A percentile compares a stretch with the other conserved stretches of the same genome.
These are phyloP conservation scores for Dendroctonus valens DNA, from an alignment of 1,140 invertebrate species.

Conservation along the genomic window DNA sequence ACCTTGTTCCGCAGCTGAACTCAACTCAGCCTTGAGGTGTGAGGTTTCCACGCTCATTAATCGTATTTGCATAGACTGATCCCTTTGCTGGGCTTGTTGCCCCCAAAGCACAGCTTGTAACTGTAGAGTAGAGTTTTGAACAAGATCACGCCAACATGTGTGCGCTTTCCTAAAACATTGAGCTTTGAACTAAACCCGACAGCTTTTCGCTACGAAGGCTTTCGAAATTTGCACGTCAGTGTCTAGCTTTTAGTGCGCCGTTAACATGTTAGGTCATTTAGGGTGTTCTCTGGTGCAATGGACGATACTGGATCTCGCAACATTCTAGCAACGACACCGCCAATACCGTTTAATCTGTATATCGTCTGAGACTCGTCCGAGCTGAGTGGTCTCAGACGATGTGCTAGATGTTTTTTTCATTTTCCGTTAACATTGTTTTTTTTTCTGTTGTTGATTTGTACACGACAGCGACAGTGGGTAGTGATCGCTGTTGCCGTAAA, in stretches of 20 bases:
- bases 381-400: not conserved
- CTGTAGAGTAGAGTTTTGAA: too few species aligned
- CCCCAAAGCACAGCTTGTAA: too few species aligned
- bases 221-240: constrained; percentile 20
- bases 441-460: not conserved
- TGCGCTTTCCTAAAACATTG: not conserved
- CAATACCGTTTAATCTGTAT: constrained; percentile 14
- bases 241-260: constrained; percentile 11
- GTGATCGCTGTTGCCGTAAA: constrained; percentile 15
- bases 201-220: constrained; percentile 9
- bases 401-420: not conserved
- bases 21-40: too few species aligned
- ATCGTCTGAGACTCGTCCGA: constrained; percentile 23
- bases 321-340: constrained; percentile 52
- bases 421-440: constrained; percentile 11
- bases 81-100: too few species aligned
- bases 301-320: constrained; percentile 45
- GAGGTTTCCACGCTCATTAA: too few species aligned
- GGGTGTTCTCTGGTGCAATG: not conserved
- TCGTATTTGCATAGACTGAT: too few species aligned
- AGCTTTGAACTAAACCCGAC: not conserved
- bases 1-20: too few species aligned
- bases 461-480: not conserved
- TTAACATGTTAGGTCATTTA: not conserved
- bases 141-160: not conserved